Evolutionary conservation across 2,797 vertebrate genomes (phyloP), one percentile per base, ranked within the genome.

Genomic region (Melanotaenia parkinsoni): DNA sequence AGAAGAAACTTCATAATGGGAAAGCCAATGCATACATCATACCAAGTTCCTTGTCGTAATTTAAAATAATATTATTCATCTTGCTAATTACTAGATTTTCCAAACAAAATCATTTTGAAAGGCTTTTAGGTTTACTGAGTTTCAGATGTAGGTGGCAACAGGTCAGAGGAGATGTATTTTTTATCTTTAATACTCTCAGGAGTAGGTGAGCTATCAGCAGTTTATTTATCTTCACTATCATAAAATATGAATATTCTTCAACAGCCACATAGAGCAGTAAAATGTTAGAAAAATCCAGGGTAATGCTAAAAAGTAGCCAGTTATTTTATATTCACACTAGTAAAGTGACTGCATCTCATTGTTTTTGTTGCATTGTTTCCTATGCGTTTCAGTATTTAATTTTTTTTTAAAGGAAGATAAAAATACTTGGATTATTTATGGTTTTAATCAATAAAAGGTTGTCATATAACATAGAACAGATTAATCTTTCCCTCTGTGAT

Each of bases 211-310:
- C n/a, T 20, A 14, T 37, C 37, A 51, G n/a, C 22, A 10, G n/a
- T 22, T n/a, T n/a, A 40, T 66, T 54, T 38, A 43, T 51, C 3
- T 37, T 40, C 5, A 4, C 7, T 30, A n/a, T 2, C 28, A 0
- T 26, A 0, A 0, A 12, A 50, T 59, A 9, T 5, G 30, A 33
- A 20, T 43, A 60, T 22, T 18, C 32, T 62, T 63, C 10, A 60
- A 7, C 33, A 32, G 28, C 9, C 8, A 53, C 54, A 70, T 16
- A 50, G 54, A 43, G 40, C 40, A 30, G 63, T 56, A 1, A 53
- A 73, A 62, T 22, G 12, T 20, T 56, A 38, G 37, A 65, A 53
- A 67, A 54, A 33, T 13, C n/a, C 32, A 67, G 53, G 26, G 45
- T 59, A 57, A 58, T 70, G 16, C 8, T 13, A 18, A 38, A 76